Conservation (phyloP, 2,113 vertebrate genomes). For the Perca flavescens region DNA sequence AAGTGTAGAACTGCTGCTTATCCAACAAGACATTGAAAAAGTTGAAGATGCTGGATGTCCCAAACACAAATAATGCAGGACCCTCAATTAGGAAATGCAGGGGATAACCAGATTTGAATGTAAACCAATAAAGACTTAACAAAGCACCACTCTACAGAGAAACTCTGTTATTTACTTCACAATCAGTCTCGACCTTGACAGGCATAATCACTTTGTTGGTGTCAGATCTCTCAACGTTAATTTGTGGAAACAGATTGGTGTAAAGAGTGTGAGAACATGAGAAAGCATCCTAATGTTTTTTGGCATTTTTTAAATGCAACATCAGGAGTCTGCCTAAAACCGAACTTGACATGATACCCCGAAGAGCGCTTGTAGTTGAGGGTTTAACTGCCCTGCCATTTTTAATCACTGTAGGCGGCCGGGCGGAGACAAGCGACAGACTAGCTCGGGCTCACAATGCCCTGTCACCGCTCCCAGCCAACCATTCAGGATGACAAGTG, state of each 20-base stretch:
- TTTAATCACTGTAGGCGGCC: conserved; percentile 52
- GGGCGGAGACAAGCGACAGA: conserved; percentile 52
- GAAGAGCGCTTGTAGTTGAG: conserved; percentile 43
- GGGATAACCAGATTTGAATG: conserved; percentile 9
- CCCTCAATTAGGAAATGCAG: conserved; percentile 1
- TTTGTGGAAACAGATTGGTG: conserved; percentile 30
- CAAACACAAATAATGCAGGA: conserved; percentile 26
- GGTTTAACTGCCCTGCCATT: conserved; percentile 66
- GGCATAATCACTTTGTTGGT: conserved; percentile 15
- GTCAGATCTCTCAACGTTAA: conserved; percentile 26
- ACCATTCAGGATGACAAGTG: conserved; percentile 60
- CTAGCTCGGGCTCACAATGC: conserved; percentile 26
- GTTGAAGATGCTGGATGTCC: conserved; percentile 23
- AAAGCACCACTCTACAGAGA: conserved; percentile 10
- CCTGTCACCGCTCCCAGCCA: conserved; percentile 37
- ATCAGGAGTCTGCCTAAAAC: conserved; percentile 35
- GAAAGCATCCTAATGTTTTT: conserved; percentile 4
- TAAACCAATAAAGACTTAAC: conserved; percentile 25
- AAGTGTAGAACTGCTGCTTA: conserved; percentile 55
- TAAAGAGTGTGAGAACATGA: conserved; percentile 8
- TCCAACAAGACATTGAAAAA: conserved; percentile 44
- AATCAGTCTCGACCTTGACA: background rate
- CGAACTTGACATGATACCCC: conserved; percentile 47
- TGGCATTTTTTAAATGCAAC: background rate
- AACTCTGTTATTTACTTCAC: conserved; percentile 22